These are phyloP conservation scores for Lapara coniferarum DNA, from an alignment of 2,888 invertebrate species.

Conservation along the genomic window DNA sequence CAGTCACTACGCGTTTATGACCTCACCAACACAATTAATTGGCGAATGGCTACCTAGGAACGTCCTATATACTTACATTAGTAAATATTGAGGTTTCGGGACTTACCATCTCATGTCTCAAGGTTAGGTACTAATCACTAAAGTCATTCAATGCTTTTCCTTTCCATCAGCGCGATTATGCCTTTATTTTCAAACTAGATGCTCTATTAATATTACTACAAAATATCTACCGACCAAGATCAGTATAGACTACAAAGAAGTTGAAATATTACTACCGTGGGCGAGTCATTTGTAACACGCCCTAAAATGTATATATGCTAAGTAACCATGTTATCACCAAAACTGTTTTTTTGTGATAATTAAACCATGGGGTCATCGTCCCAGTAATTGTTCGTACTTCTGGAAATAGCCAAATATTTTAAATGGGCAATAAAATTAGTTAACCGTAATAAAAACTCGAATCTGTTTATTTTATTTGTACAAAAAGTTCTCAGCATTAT, in stretches of 20 bases:
- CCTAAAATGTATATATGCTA: not conserved
- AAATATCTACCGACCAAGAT: no score
- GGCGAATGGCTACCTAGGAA: not conserved
- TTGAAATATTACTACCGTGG: no score
- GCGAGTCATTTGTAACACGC: no score
- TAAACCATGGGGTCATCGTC: not conserved
- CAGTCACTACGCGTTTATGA: not conserved
- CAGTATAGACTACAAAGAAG: no score
- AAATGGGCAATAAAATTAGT: conserved; percentile 28
- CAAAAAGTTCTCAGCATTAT: not conserved
- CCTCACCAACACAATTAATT: conserved; percentile 6
- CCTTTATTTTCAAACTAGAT: no score
- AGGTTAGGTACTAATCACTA: no score
- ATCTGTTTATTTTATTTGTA: not conserved
- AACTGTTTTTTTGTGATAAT: conserved; percentile 11
- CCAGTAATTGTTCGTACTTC: not conserved
- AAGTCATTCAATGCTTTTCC: no score
- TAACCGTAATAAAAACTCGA: conserved; percentile 17
- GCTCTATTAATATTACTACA: no score
- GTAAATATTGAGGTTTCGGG: no score
- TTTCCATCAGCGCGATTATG: no score
- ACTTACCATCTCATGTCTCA: no score
- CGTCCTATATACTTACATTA: not conserved
- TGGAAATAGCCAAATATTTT: conserved; percentile 28
- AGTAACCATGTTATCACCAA: no score